Evolutionary conservation across 2,888 invertebrate species (phyloP).

Genomic region (Ochropleura plecta): DNA sequence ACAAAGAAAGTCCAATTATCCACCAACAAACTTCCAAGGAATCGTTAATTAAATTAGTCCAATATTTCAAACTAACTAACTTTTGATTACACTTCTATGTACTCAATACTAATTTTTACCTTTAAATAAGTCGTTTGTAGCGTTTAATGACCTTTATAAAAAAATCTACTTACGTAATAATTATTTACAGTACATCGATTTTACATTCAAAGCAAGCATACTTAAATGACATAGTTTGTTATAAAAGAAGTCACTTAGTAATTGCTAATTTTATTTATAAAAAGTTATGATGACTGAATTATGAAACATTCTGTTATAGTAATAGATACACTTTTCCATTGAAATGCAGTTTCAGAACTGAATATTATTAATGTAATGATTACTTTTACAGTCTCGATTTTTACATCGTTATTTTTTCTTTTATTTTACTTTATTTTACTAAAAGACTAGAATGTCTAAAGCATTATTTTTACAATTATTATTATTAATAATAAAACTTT

Average conservation of each 20-base stretch:
- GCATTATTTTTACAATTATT: constrained; percentile 59
- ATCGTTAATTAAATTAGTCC: constrained; percentile 42
- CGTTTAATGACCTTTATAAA: constrained; percentile 30
- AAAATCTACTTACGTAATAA: constrained; percentile 34
- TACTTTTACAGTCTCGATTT: constrained; percentile 56
- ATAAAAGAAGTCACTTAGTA: constrained; percentile 29
- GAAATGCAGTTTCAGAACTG: constrained; percentile 4
- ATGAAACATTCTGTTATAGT: constrained; percentile 8
- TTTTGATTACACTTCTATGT: constrained; percentile 46
- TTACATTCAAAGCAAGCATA: constrained; percentile 58
- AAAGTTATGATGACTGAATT: constrained; percentile 16
- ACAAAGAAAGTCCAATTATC: constrained; percentile 33
- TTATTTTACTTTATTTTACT: constrained; percentile 32
- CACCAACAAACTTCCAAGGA: constrained; percentile 35
- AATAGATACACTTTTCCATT: constrained; percentile 7
- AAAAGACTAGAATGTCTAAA: constrained; percentile 53
- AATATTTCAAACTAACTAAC: constrained; percentile 45
- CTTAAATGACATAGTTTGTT: constrained; percentile 19
- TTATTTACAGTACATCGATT: constrained; percentile 57
- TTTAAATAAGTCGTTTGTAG: constrained; percentile 25
- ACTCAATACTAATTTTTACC: constrained; percentile 41
- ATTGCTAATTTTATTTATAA: constrained; percentile 19
- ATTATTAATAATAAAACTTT: constrained; percentile 58
- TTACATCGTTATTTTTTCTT: constrained; percentile 20
- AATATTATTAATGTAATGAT: constrained; percentile 6